Evolutionary conservation across 2,797 vertebrate species (phyloP).

Genomic region (Sphenodon punctatus): DNA sequence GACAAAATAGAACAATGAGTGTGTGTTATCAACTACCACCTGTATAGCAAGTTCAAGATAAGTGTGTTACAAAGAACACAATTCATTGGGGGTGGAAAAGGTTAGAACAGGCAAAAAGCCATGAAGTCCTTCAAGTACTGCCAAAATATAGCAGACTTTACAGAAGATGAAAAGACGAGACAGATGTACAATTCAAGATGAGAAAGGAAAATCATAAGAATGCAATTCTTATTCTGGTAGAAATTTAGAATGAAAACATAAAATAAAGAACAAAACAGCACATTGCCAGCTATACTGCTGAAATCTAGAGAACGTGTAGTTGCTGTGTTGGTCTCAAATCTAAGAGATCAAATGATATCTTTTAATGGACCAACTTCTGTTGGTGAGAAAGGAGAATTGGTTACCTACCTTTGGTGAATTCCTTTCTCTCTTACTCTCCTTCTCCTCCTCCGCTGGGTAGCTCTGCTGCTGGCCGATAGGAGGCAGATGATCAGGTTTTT

Average conservation of each 20-base stretch:
- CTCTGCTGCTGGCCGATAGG: too few relatives aligned
- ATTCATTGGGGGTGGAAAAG: conserved; percentile 24
- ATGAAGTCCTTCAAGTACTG: conserved; percentile 34
- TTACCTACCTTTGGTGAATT: too few relatives aligned
- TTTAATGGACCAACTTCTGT: too few relatives aligned
- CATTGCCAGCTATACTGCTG: too few relatives aligned
- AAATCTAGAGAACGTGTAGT: too few relatives aligned
- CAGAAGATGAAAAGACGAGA: conserved; percentile 21
- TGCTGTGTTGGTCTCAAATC: too few relatives aligned
- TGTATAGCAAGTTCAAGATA: background rate
- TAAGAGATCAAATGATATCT: too few relatives aligned
- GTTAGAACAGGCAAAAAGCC: conserved; percentile 17
- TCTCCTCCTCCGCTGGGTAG: too few relatives aligned
- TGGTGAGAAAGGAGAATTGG: too few relatives aligned
- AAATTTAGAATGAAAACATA: background rate
- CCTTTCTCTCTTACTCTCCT: too few relatives aligned
- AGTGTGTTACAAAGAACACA: background rate
- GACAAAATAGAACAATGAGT: background rate
- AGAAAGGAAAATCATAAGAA: background rate
- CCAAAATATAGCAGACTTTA: conserved; percentile 44
- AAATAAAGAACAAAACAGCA: background rate
- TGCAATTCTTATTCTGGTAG: background rate
- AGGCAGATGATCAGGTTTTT: too few relatives aligned
- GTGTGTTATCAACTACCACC: background rate
- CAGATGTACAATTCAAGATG: background rate